Base-by-base conservation (phyloP, 1,140 invertebrate genomes). In the Gryllus bimaculatus region DNA sequence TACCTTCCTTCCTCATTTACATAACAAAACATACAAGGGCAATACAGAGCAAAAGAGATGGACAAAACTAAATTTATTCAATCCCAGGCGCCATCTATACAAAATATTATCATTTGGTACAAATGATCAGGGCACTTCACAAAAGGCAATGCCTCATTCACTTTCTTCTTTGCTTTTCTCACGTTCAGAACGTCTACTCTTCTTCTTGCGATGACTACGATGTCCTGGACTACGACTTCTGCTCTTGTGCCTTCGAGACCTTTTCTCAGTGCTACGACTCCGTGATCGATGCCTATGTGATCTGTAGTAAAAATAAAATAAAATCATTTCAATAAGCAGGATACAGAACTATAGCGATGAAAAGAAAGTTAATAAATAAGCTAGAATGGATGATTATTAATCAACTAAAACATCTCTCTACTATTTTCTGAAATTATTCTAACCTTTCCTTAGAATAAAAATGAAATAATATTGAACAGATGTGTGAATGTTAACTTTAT, bases 181-280 rank as follows among this genome's bases (percentile, higher is more conserved):
- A 39, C 86, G 83, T 79, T 90, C 89, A 39, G 89, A 89, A 73
- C 89, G 87, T 82, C 89, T 86, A 0, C 88, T 89, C 86, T 92
- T 92, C 86, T 91, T 91, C 83, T 91, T 92, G 73, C 87, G 85
- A 81, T 86, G 86, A 48, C 83, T 83, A 39, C 89, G 86, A 78
- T 89, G 86, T 82, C 87, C 88, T 8, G 90, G 89, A 83, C 90
- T 91, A 78, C 90, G 88, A 79, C 87, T 90, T 83, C 85, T 89
- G 0, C 89, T 89, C 81, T 89, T 89, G 12, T 89, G 88, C 26
- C 89, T 87, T 20, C 90, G 87, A 47, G 86, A 87, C 47, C 86
- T 84, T 15, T 86, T 86, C 81, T 90, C 88, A 18, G 89, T 90
- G 74, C 79, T 80, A 80, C 90, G 87, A 84, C 90, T 88, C 54